These are phyloP conservation scores for Nephrotoma flavescens DNA, from an alignment of 2,888 invertebrate species.

Conservation along the genomic window DNA sequence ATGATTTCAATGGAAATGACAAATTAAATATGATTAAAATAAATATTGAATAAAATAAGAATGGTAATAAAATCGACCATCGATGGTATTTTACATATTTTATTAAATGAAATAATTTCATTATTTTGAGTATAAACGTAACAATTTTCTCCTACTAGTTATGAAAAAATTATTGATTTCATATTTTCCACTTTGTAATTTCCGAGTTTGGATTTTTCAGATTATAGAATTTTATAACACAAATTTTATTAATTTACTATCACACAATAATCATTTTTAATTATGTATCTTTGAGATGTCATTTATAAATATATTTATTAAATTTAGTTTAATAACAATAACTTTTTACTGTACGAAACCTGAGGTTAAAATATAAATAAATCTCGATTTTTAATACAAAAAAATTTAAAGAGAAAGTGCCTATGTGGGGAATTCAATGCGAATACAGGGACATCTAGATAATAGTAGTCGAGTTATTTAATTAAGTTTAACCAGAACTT, in stretches of 20 bases:
- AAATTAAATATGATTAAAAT: constrained; percentile 37
- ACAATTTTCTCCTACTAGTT: neutral
- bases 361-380: neutral
- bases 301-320: neutral
- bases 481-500: too few species aligned
- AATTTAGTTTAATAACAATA: neutral
- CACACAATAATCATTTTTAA: neutral
- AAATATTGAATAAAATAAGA: constrained; percentile 38
- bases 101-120: neutral
- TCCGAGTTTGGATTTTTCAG: neutral
- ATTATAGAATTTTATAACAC: neutral
- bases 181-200: neutral
- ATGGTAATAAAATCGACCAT: constrained; percentile 39
- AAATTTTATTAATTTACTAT: neutral
- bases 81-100: constrained; percentile 18
- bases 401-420: neutral
- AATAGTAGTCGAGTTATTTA: neutral
- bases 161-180: neutral
- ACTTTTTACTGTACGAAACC: neutral
- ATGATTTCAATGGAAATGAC: constrained; percentile 31
- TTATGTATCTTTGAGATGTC: neutral
- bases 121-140: neutral
- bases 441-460: neutral
- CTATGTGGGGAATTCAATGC: neutral
- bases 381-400: neutral